Evolutionary conservation across 2,797 vertebrate genomes (phyloP), one percentile per base, ranked within the genome.

Genomic region (Hybognathus amarus): DNA sequence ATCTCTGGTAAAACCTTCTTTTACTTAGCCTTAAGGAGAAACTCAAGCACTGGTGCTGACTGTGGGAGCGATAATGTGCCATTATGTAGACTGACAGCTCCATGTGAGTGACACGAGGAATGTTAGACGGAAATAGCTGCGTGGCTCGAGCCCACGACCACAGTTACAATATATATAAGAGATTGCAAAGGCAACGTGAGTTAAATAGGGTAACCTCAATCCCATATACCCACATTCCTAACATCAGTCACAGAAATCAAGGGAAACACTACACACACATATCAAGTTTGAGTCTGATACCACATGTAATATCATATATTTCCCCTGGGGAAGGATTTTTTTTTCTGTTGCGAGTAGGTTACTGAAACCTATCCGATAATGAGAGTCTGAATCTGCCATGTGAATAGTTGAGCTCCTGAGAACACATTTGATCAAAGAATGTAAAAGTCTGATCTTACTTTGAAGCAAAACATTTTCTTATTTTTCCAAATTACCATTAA

Each of bases 261-360:
- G 30, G 5, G 75, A 71, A 79, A 76, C 2, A 20, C 45, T 79
- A 73, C 69, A 18, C 73, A 67, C 20, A 8, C 20, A 70, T 79
- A 77, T 83, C 90, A 87, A 82, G 87, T 88, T 88, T 70, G 27
- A 52, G 33, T 82, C 87, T 87, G 89, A 90, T 91, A 88, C 89
- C 77, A 89, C 86, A 90, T 88, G 92, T 91, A 93, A 93, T 50
- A 47, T 69, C 85, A 91, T 90, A 90, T 86, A 85, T 84, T 86
- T 45, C 75, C 83, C 87, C 45, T 27, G 38, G 86, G 86, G 85
- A 80, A 75, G 70, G 77, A 82, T 89, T 87, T 91, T 88, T 87
- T 88, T 90, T 92, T 91, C 87, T 87, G 88, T 88, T 87, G 82
- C 6, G 33, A 66, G 77, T 27, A 80, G 81, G 85, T 89, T 88